Evolutionary conservation across 2,888 invertebrate species (phyloP).

Genomic region (Zootermopsis nevadensis): DNA sequence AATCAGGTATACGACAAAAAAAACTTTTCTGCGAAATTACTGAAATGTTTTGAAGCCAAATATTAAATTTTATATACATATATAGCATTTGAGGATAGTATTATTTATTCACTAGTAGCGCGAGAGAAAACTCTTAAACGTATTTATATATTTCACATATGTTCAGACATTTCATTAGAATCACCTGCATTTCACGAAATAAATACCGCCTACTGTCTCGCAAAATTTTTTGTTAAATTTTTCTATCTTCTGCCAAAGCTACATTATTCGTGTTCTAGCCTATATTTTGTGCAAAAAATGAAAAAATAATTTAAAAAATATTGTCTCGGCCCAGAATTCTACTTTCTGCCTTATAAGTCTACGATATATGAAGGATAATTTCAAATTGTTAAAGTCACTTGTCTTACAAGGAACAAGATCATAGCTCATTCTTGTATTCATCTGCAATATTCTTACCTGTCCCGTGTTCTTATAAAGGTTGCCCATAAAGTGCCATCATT

Average conservation of each 20-base stretch:
- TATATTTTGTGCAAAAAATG: conserved; percentile 11
- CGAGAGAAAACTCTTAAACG: no score
- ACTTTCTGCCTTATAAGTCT: neutral
- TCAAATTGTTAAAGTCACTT: neutral
- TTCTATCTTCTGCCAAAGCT: neutral
- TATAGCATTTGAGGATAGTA: neutral
- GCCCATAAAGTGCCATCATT: no score
- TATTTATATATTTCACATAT: no score
- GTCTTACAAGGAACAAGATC: no score
- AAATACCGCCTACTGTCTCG: no score
- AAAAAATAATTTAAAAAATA: conserved; percentile 36
- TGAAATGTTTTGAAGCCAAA: neutral
- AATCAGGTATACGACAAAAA: neutral
- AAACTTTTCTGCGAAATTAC: neutral
- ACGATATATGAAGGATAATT: neutral
- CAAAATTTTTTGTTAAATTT: no score
- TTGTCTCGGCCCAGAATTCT: conserved; percentile 5
- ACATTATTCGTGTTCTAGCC: neutral
- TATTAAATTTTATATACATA: neutral
- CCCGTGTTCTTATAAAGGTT: no score
- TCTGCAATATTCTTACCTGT: no score
- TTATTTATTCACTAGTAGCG: no score
- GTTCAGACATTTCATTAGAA: no score
- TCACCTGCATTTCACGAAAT: no score
- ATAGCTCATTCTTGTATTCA: no score